A percentile compares a stretch with the other conserved stretches of the same genome.
Evolutionary conservation across 2,888 invertebrate genomes (phyloP).

Genomic region (Cantharis flavilabris): DNA sequence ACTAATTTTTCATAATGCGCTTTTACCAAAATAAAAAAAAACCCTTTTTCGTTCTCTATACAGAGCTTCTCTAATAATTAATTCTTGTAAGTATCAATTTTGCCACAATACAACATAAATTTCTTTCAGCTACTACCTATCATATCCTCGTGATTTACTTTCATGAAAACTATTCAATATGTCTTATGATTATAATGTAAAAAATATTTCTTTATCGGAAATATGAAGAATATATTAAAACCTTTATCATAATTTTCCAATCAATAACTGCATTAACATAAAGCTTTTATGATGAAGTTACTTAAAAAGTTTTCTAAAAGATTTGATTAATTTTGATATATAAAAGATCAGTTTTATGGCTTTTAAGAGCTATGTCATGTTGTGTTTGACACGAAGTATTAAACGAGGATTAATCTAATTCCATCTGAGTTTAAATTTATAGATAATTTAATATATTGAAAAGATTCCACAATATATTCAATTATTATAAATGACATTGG

Average conservation of each 20-base stretch:
- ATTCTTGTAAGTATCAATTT: neutral
- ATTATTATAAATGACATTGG: constrained; percentile 17
- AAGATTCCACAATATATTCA: constrained; percentile 6
- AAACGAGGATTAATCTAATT: constrained; percentile 13
- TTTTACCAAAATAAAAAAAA: neutral
- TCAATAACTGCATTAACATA: neutral
- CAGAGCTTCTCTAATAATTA: neutral
- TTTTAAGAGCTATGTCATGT: neutral
- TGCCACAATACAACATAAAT: neutral
- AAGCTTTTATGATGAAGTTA: neutral
- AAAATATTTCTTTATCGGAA: neutral
- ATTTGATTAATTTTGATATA: neutral
- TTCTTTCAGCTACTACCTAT: neutral
- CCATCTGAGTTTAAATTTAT: constrained; percentile 6
- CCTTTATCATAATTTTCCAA: neutral
- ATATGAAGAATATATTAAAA: neutral
- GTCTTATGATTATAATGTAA: neutral
- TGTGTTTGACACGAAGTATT: constrained; percentile 5
- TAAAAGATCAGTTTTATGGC: neutral
- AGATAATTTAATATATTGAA: constrained; percentile 3
- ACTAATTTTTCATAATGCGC: neutral
- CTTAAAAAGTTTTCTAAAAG: neutral
- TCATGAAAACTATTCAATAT: neutral
- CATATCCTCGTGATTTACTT: neutral
- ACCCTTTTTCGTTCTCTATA: neutral